Conservation (phyloP, 2,888 invertebrate species). For the Archips crataeganus region DNA sequence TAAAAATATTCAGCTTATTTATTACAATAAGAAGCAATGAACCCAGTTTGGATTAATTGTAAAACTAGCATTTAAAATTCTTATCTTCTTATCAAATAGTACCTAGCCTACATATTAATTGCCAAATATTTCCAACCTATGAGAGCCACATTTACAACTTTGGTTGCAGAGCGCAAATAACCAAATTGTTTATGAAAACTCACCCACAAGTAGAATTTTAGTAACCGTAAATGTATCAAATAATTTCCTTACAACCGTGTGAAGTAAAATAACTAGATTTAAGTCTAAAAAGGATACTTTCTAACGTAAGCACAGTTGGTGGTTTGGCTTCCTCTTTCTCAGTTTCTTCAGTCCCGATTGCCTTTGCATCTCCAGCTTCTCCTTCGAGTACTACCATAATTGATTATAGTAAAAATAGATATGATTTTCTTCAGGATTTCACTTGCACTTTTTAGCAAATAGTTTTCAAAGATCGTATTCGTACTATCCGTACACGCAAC, state of each 20-base stretch:
- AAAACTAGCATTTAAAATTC: not conserved
- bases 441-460: slow-evolving; percentile 34
- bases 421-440: slow-evolving; percentile 26
- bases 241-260: not conserved
- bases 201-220: not conserved
- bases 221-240: not conserved
- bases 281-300: slow-evolving; percentile 84
- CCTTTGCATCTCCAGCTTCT: slow-evolving; percentile 70
- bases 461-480: slow-evolving; percentile 27
- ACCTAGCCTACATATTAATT: not conserved
- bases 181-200: not conserved
- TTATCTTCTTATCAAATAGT: slow-evolving; percentile 24
- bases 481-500: slow-evolving; percentile 34
- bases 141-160: slow-evolving; percentile 9
- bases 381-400: slow-evolving; percentile 76
- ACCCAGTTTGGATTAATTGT: not conserved
- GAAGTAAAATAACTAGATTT: not conserved
- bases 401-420: slow-evolving; percentile 10
- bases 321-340: slow-evolving; percentile 70
- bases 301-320: slow-evolving; percentile 76
- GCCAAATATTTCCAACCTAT: slow-evolving; percentile 12
- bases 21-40: not conserved
- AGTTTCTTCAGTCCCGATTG: slow-evolving; percentile 62
- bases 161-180: not conserved
- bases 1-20: not conserved